These are phyloP conservation scores for Lepidonotus clava DNA, from an alignment of 2,888 invertebrate species.

Conservation along the genomic window DNA sequence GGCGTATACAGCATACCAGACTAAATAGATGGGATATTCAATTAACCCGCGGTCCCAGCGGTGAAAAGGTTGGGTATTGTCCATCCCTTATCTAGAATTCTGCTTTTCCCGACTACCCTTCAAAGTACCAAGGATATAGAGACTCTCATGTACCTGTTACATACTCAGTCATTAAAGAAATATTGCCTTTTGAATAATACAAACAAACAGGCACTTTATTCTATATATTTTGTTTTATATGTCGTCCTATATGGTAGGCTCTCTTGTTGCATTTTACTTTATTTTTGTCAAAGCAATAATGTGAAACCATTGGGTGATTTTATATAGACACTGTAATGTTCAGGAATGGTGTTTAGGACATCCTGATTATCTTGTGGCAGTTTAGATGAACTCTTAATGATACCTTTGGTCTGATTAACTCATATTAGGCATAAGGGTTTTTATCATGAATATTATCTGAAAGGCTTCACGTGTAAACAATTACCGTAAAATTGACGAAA, in stretches of 20 bases:
- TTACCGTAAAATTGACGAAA: too few relatives aligned
- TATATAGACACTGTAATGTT: too few relatives aligned
- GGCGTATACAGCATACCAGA: neutral
- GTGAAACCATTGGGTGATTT: too few relatives aligned
- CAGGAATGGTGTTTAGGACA: too few relatives aligned
- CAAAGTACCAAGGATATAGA: neutral
- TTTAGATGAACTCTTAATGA: too few relatives aligned
- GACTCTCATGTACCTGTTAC: neutral
- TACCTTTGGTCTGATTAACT: too few relatives aligned
- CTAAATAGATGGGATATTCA: neutral
- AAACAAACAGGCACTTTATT: neutral
- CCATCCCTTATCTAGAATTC: neutral
- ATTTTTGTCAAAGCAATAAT: too few relatives aligned
- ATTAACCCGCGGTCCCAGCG: neutral
- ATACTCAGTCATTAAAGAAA: neutral
- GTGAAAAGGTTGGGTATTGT: neutral
- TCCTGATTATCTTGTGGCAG: too few relatives aligned
- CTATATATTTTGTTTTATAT: neutral
- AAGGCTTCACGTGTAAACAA: too few relatives aligned
- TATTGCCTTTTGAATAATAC: neutral
- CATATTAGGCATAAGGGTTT: too few relatives aligned
- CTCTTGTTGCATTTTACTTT: too few relatives aligned
- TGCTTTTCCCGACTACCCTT: neutral
- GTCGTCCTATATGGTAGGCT: neutral
- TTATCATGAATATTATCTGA: too few relatives aligned